phyloP scores from a whole-genome alignment of 2,797 vertebrate genomes.

The Saxicola maurus region DNA sequence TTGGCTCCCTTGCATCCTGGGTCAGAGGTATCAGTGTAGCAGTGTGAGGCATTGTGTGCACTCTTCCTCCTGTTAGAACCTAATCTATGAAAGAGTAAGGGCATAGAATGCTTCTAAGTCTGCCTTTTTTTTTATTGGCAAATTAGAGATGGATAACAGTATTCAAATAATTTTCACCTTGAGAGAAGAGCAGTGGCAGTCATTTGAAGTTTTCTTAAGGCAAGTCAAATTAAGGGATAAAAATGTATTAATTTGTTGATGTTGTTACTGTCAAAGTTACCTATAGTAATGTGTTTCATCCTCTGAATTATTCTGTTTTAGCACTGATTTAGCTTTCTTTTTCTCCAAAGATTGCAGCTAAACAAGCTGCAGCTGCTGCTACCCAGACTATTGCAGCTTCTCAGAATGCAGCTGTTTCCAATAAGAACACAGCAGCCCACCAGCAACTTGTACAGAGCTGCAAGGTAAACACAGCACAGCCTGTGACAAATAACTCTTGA shows the following conservation, averaged over 20 bases:
- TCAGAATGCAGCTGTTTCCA: conserved; percentile 94
- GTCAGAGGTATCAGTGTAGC: not conserved
- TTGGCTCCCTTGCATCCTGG: not conserved
- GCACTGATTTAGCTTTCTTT: not conserved
- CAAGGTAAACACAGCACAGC: conserved; percentile 75
- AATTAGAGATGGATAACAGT: not conserved
- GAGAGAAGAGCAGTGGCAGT: not conserved
- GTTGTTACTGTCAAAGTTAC: not conserved
- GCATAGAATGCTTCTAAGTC: not conserved
- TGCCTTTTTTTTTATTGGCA: not conserved
- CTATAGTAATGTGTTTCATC: not conserved
- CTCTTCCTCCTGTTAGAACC: not conserved
- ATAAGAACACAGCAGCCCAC: conserved; percentile 93
- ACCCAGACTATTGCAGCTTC: conserved; percentile 97
- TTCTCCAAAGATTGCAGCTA: conserved; percentile 85
- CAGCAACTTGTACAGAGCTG: conserved; percentile 98
- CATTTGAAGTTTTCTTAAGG: not conserved
- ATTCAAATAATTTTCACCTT: not conserved
- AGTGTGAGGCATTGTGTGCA: fast-evolving
- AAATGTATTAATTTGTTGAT: not conserved
- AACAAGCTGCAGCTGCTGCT: conserved; percentile 94
- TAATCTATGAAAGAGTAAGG: not conserved
- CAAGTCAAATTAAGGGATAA: not conserved
- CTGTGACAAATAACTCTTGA: not conserved
- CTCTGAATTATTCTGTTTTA: not conserved